A percentile compares a stretch with the other conserved stretches of the same genome.
Conservation (phyloP, 2,888 invertebrate genomes). For the Acleris laterana region DNA sequence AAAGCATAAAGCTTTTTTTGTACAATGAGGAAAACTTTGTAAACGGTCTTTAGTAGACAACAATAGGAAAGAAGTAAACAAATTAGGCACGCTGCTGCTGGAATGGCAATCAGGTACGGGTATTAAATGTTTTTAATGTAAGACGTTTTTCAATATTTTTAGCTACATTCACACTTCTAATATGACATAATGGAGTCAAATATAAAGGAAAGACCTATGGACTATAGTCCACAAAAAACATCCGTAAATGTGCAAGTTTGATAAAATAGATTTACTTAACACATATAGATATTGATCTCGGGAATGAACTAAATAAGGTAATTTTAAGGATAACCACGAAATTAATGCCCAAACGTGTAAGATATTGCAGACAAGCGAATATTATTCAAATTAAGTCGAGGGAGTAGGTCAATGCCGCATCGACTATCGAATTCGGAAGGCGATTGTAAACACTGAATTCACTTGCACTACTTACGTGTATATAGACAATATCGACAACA, state of each 20-base stretch:
- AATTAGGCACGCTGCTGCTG: constrained; percentile 2
- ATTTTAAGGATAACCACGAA: constrained; percentile 5
- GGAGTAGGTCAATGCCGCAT: constrained; percentile 66
- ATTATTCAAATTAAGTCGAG: constrained; percentile 51
- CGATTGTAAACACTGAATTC: constrained; percentile 57
- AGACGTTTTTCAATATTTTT: too few relatives aligned
- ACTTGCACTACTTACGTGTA: constrained; percentile 55
- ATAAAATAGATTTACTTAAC: too few relatives aligned
- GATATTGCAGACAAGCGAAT: constrained; percentile 33
- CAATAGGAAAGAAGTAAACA: constrained; percentile 12
- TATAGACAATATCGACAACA: constrained; percentile 49
- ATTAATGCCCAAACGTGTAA: constrained; percentile 8
- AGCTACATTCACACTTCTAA: too few relatives aligned
- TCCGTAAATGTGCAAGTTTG: too few relatives aligned
- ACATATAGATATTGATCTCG: too few relatives aligned
- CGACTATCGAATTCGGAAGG: constrained; percentile 59
- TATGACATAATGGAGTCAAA: too few relatives aligned
- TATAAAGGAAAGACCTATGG: too few relatives aligned
- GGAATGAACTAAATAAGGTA: not conserved
- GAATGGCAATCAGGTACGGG: not conserved
- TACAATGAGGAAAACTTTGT: constrained; percentile 20
- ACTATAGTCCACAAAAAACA: too few relatives aligned
- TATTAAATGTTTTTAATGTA: not conserved
- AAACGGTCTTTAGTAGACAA: constrained; percentile 7
- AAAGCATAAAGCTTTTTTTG: constrained; percentile 16